Evolutionary conservation across 2,113 vertebrate species (phyloP).

Genomic region (Gopherus flavomarginatus): DNA sequence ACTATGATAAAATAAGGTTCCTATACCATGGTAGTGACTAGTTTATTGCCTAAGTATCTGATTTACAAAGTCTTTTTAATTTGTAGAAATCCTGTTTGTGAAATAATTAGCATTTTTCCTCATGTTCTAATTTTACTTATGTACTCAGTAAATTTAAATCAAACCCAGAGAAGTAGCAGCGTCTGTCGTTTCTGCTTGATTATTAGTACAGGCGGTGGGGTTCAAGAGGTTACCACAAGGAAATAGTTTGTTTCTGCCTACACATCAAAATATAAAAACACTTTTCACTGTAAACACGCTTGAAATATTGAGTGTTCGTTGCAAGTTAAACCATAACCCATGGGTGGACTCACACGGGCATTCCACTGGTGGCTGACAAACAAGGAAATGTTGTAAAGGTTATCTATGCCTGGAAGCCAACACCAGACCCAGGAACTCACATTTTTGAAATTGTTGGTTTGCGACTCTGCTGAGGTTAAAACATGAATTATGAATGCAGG

Average conservation of each 20-base stretch:
- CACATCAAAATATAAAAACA: slow-evolving; percentile 18
- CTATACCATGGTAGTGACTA: background rate
- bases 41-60: slow-evolving; percentile 1
- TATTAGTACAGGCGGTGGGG: background rate
- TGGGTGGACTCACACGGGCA: background rate
- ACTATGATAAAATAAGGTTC: background rate
- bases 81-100: slow-evolving; percentile 2
- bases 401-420: slow-evolving; percentile 46
- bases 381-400: background rate
- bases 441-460: background rate
- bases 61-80: slow-evolving; percentile 28
- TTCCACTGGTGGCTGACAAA: background rate
- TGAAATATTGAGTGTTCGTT: background rate
- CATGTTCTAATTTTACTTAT: background rate
- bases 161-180: background rate
- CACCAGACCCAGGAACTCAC: background rate
- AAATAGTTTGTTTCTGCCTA: slow-evolving; percentile 29
- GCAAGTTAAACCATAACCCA: background rate
- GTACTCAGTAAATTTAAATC: slow-evolving; percentile 8
- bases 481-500: background rate
- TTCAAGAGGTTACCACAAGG: background rate
- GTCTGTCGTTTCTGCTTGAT: slow-evolving; percentile 13
- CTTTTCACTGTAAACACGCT: background rate
- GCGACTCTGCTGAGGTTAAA: background rate
- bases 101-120: slow-evolving; percentile 25